Evolutionary conservation across 2,888 invertebrate genomes (phyloP), one percentile per base, ranked within the genome.

Genomic region (Apoderus coryli): DNA sequence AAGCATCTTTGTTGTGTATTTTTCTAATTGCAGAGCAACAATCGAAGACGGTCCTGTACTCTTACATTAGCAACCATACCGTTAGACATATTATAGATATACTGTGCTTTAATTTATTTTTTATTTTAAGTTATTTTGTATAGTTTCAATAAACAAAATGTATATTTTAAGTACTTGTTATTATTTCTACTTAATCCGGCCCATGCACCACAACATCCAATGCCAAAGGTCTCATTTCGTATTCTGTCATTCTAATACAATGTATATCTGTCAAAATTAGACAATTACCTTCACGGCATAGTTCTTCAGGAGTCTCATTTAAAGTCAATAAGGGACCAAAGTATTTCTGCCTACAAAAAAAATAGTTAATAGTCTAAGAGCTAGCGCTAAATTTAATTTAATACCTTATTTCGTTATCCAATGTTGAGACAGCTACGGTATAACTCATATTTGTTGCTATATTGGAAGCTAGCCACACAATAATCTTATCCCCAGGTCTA

Each of bases 401-500:
- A n/a, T 52, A 36, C 27, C 54, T 43, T 6, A 50, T 44, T 14
- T 46, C 42, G 26, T 52, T 52, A 28, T 46, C 44, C n/a, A 47
- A 29, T 1, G 52, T 52, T 1, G 55, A 55, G 4, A 48, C 48
- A 0, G 55, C 54, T 2, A 55, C 42, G 3, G 56, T 54, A 34
- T 53, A 57, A 28, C 44, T 50, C 14, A 44, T 44, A 27, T 45
- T 47, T 1, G 48, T 50, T 3, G 34, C 31, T 14, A 54, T 36
- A 38, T 54, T 55, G 2, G 54, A 56, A 2, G 49, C 47, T 6
- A 53, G 36, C 52, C 54, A 56, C 11, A 56, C 43, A n/a, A 56
- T 43, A 14, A 53, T 45, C 33, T 47, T 47, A 32, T 56, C 54
- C 4, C 38, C 32, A 4, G 27, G 29, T 14, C 31, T 27, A n/a